Base-by-base conservation (phyloP, 1,140 invertebrate genomes). In the Drosophila ohnishii region DNA sequence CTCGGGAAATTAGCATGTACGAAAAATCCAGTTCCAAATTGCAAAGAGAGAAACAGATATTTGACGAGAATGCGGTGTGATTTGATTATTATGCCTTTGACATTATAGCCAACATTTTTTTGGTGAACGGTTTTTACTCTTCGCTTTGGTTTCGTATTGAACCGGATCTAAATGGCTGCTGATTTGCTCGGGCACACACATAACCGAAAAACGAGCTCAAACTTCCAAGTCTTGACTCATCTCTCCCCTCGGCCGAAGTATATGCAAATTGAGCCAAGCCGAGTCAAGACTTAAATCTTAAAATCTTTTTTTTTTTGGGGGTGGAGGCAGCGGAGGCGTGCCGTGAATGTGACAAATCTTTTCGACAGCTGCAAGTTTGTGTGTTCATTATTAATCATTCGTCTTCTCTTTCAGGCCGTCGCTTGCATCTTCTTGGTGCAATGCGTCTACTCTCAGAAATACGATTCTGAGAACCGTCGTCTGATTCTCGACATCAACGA, bases 401-500 rank as follows among this genome's bases (percentile, higher is more conserved):
- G n/a, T 22, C 57, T 58, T 30, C 5, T 55, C 34, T 78, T 70
- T 3, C 73, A 91, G 90, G 78, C 79, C 90, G 70, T 90, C 75
- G 90, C 90, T 90, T 91, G 90, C 90, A 91, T 91, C 53, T 65
- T 91, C 53, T 62, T 78, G 42, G 55, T 91, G 90, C 90, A 91
- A 90, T 91, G 90, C 90, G 90, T 76, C 28, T 81, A 88, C 76
- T 88, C 86, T 87, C 83, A 78, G 32, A 91, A 90, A 56, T 90
- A 78, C 48, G 90, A 91, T 80, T 74, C 85, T 82, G 90, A 91
- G 75, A 90, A 91, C 80, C 87, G 90, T 71, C 90, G 90, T 73
- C 92, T 94, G 8, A 93, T 95, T 48, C 93, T 95, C 7, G 93
- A 94, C 73, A 95, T 95, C 47, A 93, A 95, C 80, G 94, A 95